Percentiles rank a stretch among this genome's conserved stretches.
Conservation (phyloP, 1,140 invertebrate genomes). For the Meloidogyne exigua region DNA sequence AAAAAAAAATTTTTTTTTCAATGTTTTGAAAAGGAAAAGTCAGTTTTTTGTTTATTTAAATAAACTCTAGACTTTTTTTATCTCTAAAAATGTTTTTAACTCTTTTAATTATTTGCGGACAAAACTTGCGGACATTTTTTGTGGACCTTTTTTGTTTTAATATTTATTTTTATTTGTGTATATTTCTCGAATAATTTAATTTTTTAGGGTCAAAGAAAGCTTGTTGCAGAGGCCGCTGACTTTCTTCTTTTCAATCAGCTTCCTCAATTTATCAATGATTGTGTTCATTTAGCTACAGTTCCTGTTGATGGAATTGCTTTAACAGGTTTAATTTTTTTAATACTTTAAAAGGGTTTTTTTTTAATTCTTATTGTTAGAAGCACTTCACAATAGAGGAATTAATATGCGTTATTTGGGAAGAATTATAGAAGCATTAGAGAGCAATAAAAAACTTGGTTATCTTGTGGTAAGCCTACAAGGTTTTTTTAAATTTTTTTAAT, state of each 20-base stretch:
- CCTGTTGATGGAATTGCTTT: slow-evolving; percentile 92
- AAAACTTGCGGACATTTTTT: too few species aligned
- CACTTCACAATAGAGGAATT: slow-evolving; percentile 85
- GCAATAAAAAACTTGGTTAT: slow-evolving; percentile 20
- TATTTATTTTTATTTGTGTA: not conserved
- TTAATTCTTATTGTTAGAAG: slow-evolving; percentile 69
- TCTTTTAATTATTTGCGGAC: too few species aligned
- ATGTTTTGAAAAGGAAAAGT: too few species aligned
- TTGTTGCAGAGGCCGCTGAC: slow-evolving; percentile 89
- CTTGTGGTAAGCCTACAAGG: slow-evolving; percentile 18
- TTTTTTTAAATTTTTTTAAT: not conserved
- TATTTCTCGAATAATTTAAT: too few species aligned
- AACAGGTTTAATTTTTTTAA: slow-evolving; percentile 64
- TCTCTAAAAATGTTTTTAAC: too few species aligned
- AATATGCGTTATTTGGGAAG: slow-evolving; percentile 93
- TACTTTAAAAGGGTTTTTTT: not conserved
- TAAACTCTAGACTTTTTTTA: too few species aligned
- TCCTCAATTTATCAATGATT: slow-evolving; percentile 86
- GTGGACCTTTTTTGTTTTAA: too few species aligned
- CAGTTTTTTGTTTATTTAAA: too few species aligned
- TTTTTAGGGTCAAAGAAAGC: slow-evolving; percentile 73
- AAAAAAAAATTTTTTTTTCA: too few species aligned
- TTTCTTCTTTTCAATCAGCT: slow-evolving; percentile 89
- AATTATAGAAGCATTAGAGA: slow-evolving; percentile 74
- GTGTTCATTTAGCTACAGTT: slow-evolving; percentile 82